Evolutionary conservation across 2,113 vertebrate genomes (phyloP), one percentile per base, ranked within the genome.

Genomic region (Chaetodon trifascialis): DNA sequence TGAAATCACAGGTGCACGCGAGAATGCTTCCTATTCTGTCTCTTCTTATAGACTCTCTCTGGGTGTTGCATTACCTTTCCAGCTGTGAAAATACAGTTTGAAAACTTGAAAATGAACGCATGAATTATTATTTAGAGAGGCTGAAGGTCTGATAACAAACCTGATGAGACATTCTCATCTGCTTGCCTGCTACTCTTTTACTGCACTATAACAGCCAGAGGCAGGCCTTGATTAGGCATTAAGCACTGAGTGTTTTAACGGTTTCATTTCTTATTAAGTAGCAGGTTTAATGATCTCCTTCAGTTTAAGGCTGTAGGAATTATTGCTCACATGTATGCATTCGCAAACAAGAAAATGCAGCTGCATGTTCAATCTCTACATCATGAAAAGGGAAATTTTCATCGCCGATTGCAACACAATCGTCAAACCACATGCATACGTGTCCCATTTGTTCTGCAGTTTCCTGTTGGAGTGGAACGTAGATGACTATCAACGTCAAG

Each of bases 1-100:
- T 73, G 84, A 78, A 85, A 84, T 86, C 60, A 25, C 82, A 89
- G 87, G 80, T 88, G 81, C 10, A 81, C 17, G 12, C n/a, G 21
- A 63, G 34, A 70, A 72, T 78, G 58, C 42, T 75, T 72, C 76
- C 38, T 58, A 25, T 58, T 52, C 23, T 70, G 54, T 74, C 54
- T 74, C 16, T 44, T 73, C 62, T 52, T 79, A 14, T 70, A 54
- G 59, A 74, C 49, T 71, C 38, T 79, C 19, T 73, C 12, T 76
- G 34, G 59, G n/a, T 16, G 21, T 9, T 68, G 38, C 34, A 4
- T 55, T 40, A n/a, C 46, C 58, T 82, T 79, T 77, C 64, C 70
- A 82, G 77, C 71, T 86, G 77, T 68, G 34, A 84, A 84, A 63
- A 70, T 51, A 72, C 34, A 19, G 40, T 52, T 2, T 60, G 47